Evolutionary conservation across 2,113 vertebrate genomes (phyloP), one percentile per base, ranked within the genome.

Genomic region (Steatornis caripensis): DNA sequence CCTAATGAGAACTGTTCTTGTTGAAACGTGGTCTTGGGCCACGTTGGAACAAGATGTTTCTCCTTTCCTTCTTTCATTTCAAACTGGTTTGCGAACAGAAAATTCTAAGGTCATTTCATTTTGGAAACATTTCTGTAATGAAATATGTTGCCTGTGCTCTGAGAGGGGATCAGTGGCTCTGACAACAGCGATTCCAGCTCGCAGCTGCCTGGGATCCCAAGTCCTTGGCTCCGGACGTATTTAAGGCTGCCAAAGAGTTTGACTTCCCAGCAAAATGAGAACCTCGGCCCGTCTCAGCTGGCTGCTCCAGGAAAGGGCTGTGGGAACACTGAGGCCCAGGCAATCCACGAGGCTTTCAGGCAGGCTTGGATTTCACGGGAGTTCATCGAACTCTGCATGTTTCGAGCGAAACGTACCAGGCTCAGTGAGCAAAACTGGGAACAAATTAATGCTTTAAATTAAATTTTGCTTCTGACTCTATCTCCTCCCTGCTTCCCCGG

Each of bases 291-390:
- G 0, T 4, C 61, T 92, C 76, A 54, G 36, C 53, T 76, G 92
- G 24, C 82, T 90, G 66, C 70, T 90, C 46, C 3, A 0, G 2
- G 60, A 70, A 86, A 54, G 64, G 34, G 57, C 81, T 22, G 18
- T 6, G 51, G 19, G 36, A 90, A 37, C 74, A 39, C 11, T 0
- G 0, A 53, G 55, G 62, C 60, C 37, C 3, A 1, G 26, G 51
- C 87, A 75, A 39, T 19, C 43, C 87, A 54, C 0, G 0, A 57
- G 37, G 51, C 51, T 90, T 88, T 78, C 23, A 6, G 69, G 19
- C n/a, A 88, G 34, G 30, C 61, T 87, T 58, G 45, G 75, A 30
- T 87, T 60, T 71, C 14, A 2, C 0, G 1, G 43, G 43, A 83
- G 18, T 76, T 88, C 36, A 69, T 55, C 4, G 1, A 79, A 36